Evolutionary conservation across 1,140 invertebrate species (phyloP), one percentile per base, ranked within the genome.

Genomic region (Hycleus cichorii): DNA sequence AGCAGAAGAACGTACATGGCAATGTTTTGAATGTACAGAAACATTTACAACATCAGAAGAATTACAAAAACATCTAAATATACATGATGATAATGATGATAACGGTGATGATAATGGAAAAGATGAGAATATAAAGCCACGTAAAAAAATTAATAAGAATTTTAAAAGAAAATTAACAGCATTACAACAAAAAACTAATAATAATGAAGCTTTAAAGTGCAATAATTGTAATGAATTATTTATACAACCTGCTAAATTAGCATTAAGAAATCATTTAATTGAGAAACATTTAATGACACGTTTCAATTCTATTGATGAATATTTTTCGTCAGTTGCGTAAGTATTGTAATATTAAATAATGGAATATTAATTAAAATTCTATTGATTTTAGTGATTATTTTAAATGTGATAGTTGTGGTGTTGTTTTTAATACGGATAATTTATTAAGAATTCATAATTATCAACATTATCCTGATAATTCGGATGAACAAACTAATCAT

Each of bases 11-110:
- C 62, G 72, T 43, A 56, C 62, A n/a, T 81, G 78, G 77, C 70
- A 74, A 61, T 85, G 82, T 72, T 84, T 77, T 69, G 83, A 85
- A 66, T 86, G 84, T 67, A 71, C 78, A 38, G 71, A 78, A 58
- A 72, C 73, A 51, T 83, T 85, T 72, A 59, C 64, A 49, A 77
- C 78, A 5, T 78, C 77, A 6, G 76, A 78, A n/a, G 74, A 79
- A 52, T 69, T 82, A 6, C 78, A 83, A 64, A 77, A 78, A 47
- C 82, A 84, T 69, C 70, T 82, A 26, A 77, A 78, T 45, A 66
- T 73, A 12, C 82, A 85, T 67, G 79, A 83, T 48, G 62, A 63
- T 11, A 60, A 64, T 39, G 62, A 67, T 44, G 32, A 32, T 32
- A 32, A 32, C 3, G 32, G 7, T 32, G 3, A 32, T 32, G 7